Percentiles rank a stretch among this genome's conserved stretches.
Conservation (phyloP, 2,888 invertebrate species). For the Syritta pipiens region DNA sequence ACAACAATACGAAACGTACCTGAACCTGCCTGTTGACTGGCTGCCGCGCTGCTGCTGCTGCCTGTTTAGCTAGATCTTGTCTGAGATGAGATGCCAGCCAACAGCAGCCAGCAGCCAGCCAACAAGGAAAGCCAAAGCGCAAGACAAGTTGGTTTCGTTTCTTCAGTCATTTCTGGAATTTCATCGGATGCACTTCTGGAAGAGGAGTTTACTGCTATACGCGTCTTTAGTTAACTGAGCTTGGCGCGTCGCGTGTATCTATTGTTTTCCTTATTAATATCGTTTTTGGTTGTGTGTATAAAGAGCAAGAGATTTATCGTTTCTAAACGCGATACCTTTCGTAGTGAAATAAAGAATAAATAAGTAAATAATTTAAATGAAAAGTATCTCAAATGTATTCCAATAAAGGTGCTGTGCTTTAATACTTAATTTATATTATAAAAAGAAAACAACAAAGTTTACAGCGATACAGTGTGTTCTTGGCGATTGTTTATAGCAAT, state of each 20-base stretch:
- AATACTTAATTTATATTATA: conserved; percentile 25
- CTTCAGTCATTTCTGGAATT: conserved; percentile 69
- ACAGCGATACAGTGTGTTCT: conserved; percentile 24
- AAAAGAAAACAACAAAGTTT: conserved; percentile 22
- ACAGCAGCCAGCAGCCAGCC: conserved; percentile 30
- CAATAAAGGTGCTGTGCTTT: conserved; percentile 36
- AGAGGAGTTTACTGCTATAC: conserved; percentile 17
- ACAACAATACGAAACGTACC: conserved; percentile 68
- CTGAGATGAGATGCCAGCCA: conserved; percentile 56
- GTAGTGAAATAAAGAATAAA: too few species aligned
- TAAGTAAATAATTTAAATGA: conserved; percentile 12
- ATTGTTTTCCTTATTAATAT: conserved; percentile 42
- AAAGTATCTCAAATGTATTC: neutral
- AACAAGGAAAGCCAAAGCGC: conserved; percentile 65
- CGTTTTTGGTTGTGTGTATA: conserved; percentile 28
- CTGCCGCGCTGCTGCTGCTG: conserved; percentile 32
- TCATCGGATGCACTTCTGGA: conserved; percentile 68
- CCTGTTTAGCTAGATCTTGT: conserved; percentile 67
- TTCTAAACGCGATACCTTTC: conserved; percentile 26
- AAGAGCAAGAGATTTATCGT: neutral
- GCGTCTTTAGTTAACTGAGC: neutral
- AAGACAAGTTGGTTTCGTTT: conserved; percentile 65
- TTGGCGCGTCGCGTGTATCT: conserved; percentile 37
- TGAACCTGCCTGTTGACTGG: conserved; percentile 54
- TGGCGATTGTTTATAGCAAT: conserved; percentile 55